phyloP scores from a whole-genome alignment of 2,888 invertebrate species.

The Dolichopus griseipennis region DNA sequence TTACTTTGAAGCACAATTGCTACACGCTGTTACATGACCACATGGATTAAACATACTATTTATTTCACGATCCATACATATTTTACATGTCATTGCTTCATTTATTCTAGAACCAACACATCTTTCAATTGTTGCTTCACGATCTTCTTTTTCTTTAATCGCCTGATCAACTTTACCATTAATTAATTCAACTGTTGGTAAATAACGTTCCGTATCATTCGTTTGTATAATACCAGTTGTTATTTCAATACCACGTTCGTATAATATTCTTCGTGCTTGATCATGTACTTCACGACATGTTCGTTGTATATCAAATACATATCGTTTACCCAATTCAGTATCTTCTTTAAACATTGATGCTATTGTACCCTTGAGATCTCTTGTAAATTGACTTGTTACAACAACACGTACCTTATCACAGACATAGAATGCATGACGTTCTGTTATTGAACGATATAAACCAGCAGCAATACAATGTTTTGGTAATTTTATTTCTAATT shows the following conservation, averaged over 20 bases:
- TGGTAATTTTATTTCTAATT: slow-evolving; percentile 69
- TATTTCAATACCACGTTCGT: slow-evolving; percentile 44
- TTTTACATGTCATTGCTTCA: slow-evolving; percentile 71
- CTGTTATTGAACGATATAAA: slow-evolving; percentile 76
- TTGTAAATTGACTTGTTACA: slow-evolving; percentile 79
- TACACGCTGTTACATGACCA: slow-evolving; percentile 77
- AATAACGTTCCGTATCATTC: background rate
- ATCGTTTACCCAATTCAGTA: slow-evolving; percentile 75
- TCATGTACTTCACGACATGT: slow-evolving; percentile 87
- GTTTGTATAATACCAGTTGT: slow-evolving; percentile 17
- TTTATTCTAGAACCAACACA: slow-evolving; percentile 44
- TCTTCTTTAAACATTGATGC: slow-evolving; percentile 86
- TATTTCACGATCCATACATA: slow-evolving; percentile 78
- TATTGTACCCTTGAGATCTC: slow-evolving; percentile 82
- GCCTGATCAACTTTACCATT: slow-evolving; percentile 36
- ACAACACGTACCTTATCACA: slow-evolving; percentile 84
- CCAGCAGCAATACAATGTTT: slow-evolving; percentile 74
- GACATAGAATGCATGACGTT: slow-evolving; percentile 87
- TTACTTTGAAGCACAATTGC: slow-evolving; percentile 60
- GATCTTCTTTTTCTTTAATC: slow-evolving; percentile 37
- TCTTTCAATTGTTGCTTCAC: slow-evolving; percentile 40
- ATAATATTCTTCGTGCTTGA: slow-evolving; percentile 69
- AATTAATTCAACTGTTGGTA: slow-evolving; percentile 22
- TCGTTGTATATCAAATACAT: slow-evolving; percentile 81
- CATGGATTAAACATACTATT: slow-evolving; percentile 81